Conservation (phyloP, 2,888 invertebrate genomes). For the Agrilus mali region DNA sequence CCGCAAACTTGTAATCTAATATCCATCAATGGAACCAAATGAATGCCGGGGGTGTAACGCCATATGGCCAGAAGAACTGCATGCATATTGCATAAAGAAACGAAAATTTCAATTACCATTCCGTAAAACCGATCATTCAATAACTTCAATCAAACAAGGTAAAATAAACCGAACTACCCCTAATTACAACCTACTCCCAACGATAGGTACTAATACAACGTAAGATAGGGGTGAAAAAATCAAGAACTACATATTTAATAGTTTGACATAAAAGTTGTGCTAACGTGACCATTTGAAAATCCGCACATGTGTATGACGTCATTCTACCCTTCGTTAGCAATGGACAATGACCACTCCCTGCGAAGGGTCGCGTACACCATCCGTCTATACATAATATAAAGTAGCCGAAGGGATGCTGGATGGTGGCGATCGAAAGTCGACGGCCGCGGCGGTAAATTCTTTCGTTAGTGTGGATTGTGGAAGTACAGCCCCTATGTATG, state of each 20-base stretch:
- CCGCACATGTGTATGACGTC: slow-evolving; percentile 14
- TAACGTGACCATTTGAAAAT: slow-evolving; percentile 12
- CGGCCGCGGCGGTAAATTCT: slow-evolving; percentile 6
- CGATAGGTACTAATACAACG: no score
- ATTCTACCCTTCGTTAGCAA: slow-evolving; percentile 16
- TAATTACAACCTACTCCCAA: no score
- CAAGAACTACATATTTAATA: no score
- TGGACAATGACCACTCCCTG: slow-evolving; percentile 26
- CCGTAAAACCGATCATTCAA: slow-evolving; percentile 4
- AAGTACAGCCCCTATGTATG: slow-evolving; percentile 13
- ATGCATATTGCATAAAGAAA: background rate
- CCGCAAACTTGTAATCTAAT: slow-evolving; percentile 13
- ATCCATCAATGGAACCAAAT: slow-evolving; percentile 10
- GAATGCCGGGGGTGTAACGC: slow-evolving; percentile 10
- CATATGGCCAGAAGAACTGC: slow-evolving; percentile 14
- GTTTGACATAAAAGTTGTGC: no score
- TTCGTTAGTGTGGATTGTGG: slow-evolving; percentile 8
- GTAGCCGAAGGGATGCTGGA: slow-evolving; percentile 8
- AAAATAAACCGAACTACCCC: no score
- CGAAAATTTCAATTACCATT: slow-evolving; percentile 17
- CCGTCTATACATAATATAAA: slow-evolving; percentile 19
- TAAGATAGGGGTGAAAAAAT: no score
- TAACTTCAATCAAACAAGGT: no score
- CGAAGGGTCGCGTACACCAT: slow-evolving; percentile 21
- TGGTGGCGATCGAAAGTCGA: slow-evolving; percentile 5